Evolutionary conservation across 2,888 invertebrate genomes (phyloP).

Genomic region (Fissipunctia ypsillon): DNA sequence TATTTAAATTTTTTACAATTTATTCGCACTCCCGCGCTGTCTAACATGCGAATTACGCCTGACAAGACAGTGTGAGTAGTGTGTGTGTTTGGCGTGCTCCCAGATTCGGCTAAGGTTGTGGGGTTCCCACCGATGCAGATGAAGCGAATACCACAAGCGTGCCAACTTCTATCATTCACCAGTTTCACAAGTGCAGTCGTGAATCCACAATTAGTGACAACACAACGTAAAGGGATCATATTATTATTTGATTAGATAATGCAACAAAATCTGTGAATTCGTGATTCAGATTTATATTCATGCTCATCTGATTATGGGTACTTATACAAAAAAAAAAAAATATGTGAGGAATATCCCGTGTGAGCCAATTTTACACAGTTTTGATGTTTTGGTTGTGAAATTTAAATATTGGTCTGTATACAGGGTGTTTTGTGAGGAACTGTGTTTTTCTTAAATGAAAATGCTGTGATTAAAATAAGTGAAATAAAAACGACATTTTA

Average conservation of each 20-base stretch:
- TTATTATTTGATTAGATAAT: not conserved
- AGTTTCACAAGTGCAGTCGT: conserved; percentile 53
- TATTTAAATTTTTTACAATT: not conserved
- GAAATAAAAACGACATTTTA: too few relatives aligned
- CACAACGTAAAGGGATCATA: not conserved
- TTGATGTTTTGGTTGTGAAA: not conserved
- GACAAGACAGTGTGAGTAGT: not conserved
- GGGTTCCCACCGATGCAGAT: conserved; percentile 32
- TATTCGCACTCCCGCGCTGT: not conserved
- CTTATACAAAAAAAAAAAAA: too few relatives aligned
- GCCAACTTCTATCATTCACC: conserved; percentile 60
- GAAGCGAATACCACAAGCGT: conserved; percentile 47
- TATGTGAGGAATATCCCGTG: not conserved
- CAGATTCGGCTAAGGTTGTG: conserved; percentile 41
- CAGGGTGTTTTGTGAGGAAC: not conserved
- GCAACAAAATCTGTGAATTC: not conserved
- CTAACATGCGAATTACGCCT: conserved; percentile 7
- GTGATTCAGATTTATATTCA: not conserved
- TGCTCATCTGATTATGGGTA: not conserved
- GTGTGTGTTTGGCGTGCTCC: conserved; percentile 43
- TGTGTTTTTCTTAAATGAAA: not conserved
- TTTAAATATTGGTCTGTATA: not conserved
- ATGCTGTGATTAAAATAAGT: not conserved
- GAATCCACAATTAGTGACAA: conserved; percentile 28
- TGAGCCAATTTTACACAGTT: conserved; percentile 17